These are phyloP conservation scores for Sebastes matsubarae DNA, from an alignment of 2,797 vertebrate genomes.

Conservation along the genomic window DNA sequence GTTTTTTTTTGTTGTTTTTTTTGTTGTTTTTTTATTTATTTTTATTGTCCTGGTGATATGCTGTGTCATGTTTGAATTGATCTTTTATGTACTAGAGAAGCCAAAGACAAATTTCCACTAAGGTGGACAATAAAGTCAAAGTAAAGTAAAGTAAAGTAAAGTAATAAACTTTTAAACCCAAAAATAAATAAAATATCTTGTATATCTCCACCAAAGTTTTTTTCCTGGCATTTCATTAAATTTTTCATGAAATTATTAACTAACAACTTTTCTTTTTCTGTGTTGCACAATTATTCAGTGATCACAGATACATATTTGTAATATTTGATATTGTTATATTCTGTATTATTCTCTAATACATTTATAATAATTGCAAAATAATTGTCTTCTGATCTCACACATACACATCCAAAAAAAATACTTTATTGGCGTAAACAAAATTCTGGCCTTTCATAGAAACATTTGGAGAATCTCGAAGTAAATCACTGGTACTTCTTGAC, in stretches of 20 bases:
- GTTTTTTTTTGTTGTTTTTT: no score
- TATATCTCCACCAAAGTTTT: background rate
- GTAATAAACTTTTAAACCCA: no score
- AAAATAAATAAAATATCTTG: no score
- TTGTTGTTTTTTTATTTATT: no score
- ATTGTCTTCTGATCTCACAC: background rate
- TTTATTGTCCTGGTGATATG: no score
- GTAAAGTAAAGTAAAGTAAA: no score
- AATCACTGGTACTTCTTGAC: constrained; percentile 88
- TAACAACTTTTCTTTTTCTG: background rate
- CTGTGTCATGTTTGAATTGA: no score
- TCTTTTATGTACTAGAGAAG: no score
- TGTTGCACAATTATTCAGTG: background rate
- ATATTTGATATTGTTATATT: background rate
- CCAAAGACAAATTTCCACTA: no score
- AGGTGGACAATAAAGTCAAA: no score
- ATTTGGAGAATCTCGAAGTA: background rate
- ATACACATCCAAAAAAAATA: background rate
- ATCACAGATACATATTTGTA: rapidly evolving
- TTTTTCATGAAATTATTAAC: background rate
- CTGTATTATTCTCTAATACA: background rate
- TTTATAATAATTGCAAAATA: background rate
- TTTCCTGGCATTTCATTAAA: background rate
- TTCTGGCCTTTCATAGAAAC: background rate
- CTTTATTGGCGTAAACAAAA: background rate